Conservation (phyloP, 2,113 vertebrate species). For the Callipepla squamata region DNA sequence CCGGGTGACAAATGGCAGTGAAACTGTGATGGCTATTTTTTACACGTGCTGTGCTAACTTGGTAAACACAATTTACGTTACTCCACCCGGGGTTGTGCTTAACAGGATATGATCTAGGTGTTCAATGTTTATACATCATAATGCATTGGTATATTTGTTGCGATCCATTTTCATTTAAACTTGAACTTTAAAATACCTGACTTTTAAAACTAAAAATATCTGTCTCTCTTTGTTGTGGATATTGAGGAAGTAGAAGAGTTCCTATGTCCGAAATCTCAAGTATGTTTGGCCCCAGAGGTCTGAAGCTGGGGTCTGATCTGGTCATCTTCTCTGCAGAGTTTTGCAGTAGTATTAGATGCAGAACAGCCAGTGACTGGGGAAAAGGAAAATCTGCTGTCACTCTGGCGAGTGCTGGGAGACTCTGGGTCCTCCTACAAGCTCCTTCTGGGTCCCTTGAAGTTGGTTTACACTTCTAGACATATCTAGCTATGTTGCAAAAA, state of each 20-base stretch:
- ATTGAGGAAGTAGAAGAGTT: background rate
- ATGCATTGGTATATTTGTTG: background rate
- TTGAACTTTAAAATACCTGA: background rate
- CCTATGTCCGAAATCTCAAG: background rate
- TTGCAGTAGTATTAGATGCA: background rate
- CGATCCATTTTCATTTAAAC: background rate
- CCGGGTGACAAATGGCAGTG: background rate
- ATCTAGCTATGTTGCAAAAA: conserved; percentile 41
- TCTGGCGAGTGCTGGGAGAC: background rate
- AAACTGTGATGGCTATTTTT: background rate
- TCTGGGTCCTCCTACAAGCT: conserved; percentile 57
- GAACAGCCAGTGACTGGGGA: background rate
- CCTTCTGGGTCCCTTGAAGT: conserved; percentile 37
- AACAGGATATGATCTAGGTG: background rate
- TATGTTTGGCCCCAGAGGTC: background rate
- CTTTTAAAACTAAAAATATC: background rate
- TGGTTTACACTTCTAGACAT: conserved; percentile 22
- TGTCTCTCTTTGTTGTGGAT: background rate
- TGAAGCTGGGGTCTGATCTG: background rate
- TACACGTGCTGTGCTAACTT: background rate
- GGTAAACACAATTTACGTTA: background rate
- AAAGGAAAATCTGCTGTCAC: conserved; percentile 33
- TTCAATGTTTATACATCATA: background rate
- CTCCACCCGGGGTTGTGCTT: background rate
- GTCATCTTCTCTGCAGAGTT: background rate